Evolutionary conservation across 2,888 invertebrate species (phyloP).

Genomic region (Blastobasis adustella): DNA sequence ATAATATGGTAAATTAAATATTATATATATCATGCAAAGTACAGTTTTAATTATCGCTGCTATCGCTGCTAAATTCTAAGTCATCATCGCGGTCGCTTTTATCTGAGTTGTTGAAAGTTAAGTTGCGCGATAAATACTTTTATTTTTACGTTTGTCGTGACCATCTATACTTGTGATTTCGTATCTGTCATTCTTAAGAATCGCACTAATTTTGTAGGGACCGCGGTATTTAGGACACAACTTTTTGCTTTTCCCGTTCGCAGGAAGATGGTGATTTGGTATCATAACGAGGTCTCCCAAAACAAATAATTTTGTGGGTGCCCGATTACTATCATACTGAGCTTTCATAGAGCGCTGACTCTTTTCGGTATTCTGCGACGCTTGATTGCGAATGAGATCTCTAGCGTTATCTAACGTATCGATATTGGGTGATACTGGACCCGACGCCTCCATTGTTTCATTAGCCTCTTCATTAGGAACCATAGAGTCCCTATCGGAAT

Average conservation of each 20-base stretch:
- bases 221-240: background rate
- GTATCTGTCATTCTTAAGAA: background rate
- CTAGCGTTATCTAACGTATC: background rate
- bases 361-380: background rate
- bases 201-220: background rate
- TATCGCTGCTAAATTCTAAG: background rate
- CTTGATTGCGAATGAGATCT: background rate
- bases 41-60: background rate
- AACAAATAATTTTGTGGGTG: background rate
- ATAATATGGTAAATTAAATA: background rate
- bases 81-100: background rate
- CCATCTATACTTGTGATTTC: background rate
- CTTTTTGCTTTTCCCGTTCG: conserved; percentile 10
- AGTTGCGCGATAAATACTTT: background rate
- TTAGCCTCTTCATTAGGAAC: too few relatives aligned
- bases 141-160: background rate
- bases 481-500: too few relatives aligned
- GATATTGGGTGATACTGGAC: too few relatives aligned
- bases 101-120: background rate
- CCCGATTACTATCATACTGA: background rate
- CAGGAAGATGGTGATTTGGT: conserved; percentile 4
- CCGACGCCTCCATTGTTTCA: too few relatives aligned
- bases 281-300: conserved; percentile 6
- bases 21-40: background rate
- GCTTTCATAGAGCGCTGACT: background rate